phyloP scores from a whole-genome alignment of 2,113 vertebrate species.

The Erythrocercus mccallii region DNA sequence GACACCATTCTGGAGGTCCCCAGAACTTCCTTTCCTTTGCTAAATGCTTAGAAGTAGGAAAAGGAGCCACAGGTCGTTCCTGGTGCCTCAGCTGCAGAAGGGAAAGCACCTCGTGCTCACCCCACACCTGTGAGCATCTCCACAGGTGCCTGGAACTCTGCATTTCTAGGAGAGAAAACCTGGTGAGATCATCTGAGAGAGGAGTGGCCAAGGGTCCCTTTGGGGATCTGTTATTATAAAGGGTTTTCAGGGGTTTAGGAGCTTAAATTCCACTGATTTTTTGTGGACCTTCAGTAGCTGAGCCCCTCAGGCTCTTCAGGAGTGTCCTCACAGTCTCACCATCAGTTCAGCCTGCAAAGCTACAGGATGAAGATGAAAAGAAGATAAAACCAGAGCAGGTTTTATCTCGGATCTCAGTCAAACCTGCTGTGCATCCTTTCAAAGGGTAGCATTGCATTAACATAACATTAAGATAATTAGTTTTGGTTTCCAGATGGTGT shows the following conservation, averaged over 20 bases:
- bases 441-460: not conserved
- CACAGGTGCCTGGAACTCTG: not conserved
- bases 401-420: not conserved
- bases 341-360: not conserved
- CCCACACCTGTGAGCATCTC: accelerated
- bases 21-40: not conserved
- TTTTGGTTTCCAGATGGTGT: not conserved
- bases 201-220: not conserved
- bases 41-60: not conserved
- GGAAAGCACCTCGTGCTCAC: accelerated
- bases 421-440: not conserved
- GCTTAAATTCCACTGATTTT: not conserved
- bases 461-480: not conserved
- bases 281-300: not conserved
- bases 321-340: not conserved
- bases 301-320: not conserved
- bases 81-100: not conserved
- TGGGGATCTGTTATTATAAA: not conserved
- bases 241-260: not conserved
- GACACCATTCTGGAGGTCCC: not conserved
- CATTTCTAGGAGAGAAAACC: not conserved
- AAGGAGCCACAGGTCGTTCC: not conserved
- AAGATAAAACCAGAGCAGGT: not conserved
- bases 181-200: not conserved
- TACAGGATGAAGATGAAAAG: not conserved